phyloP scores from a whole-genome alignment of 2,888 invertebrate genomes.

The Ectemnius cavifrons region DNA sequence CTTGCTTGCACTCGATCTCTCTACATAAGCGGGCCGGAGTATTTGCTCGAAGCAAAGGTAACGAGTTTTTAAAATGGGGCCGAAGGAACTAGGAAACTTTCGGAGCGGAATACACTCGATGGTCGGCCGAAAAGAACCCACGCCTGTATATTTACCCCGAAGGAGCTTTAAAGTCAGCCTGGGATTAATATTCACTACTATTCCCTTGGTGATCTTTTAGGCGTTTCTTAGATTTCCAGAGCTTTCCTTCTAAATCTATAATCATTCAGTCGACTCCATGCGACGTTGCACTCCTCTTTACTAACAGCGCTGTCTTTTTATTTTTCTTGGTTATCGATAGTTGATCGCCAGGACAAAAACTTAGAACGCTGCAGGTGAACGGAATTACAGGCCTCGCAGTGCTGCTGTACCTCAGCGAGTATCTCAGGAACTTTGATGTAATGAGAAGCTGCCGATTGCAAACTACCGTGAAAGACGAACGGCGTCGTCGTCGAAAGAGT shows the following conservation, averaged over 20 bases:
- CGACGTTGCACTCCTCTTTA: not conserved
- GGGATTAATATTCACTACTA: conserved; percentile 49
- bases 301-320: conserved; percentile 39
- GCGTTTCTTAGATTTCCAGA: conserved; percentile 29
- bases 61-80: conserved; percentile 36
- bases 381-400: conserved; percentile 40
- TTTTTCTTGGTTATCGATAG: conserved; percentile 54
- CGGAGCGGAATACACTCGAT: conserved; percentile 21
- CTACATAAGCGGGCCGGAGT: not conserved
- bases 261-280: too few relatives aligned
- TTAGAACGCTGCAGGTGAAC: conserved; percentile 54
- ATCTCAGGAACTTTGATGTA: too few relatives aligned
- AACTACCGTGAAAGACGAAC: too few relatives aligned
- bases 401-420: too few relatives aligned
- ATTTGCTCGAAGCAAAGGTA: conserved; percentile 19
- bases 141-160: too few relatives aligned
- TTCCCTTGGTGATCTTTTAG: conserved; percentile 34
- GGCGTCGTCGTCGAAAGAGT: too few relatives aligned
- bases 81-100: conserved; percentile 28
- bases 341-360: conserved; percentile 57
- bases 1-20: too few relatives aligned
- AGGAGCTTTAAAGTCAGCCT: conserved; percentile 36
- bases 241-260: conserved; percentile 15
- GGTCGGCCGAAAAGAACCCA: too few relatives aligned
- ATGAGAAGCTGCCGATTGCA: too few relatives aligned